Evolutionary conservation across 2,113 vertebrate species (phyloP).

Genomic region (Asarcornis scutulata): DNA sequence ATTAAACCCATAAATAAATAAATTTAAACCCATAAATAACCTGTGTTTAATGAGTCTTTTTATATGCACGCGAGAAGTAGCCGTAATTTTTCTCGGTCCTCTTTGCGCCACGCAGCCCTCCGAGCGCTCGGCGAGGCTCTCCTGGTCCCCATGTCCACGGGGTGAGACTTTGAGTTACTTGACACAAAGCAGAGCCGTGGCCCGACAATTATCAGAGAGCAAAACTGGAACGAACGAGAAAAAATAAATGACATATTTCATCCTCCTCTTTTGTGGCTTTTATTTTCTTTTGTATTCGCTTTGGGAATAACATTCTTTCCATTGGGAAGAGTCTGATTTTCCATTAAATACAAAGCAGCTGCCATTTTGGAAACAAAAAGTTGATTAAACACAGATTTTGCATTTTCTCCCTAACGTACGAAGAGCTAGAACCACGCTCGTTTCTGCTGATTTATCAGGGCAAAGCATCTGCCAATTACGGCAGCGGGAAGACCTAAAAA

Average conservation of each 20-base stretch:
- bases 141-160: rapidly evolving
- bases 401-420: neutral
- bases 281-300: slow-evolving; percentile 57
- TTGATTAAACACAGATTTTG: slow-evolving; percentile 50
- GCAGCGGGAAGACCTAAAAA: neutral
- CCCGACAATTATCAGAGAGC: neutral
- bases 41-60: neutral
- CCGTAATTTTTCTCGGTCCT: neutral
- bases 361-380: slow-evolving; percentile 71
- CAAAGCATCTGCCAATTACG: neutral
- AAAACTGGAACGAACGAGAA: neutral
- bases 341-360: slow-evolving; percentile 74
- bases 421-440: neutral
- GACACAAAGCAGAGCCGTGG: neutral
- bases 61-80: rapidly evolving
- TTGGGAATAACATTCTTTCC: slow-evolving; percentile 72
- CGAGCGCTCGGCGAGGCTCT: neutral
- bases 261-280: slow-evolving; percentile 58
- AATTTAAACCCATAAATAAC: neutral
- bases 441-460: slow-evolving; percentile 38
- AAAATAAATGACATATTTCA: neutral
- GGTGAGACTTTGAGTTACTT: neutral
- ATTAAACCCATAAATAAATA: neutral
- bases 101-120: neutral
- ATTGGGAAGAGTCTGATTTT: slow-evolving; percentile 67